Conservation (phyloP, 2,113 vertebrate species). For the Phylloscopus trochilus region DNA sequence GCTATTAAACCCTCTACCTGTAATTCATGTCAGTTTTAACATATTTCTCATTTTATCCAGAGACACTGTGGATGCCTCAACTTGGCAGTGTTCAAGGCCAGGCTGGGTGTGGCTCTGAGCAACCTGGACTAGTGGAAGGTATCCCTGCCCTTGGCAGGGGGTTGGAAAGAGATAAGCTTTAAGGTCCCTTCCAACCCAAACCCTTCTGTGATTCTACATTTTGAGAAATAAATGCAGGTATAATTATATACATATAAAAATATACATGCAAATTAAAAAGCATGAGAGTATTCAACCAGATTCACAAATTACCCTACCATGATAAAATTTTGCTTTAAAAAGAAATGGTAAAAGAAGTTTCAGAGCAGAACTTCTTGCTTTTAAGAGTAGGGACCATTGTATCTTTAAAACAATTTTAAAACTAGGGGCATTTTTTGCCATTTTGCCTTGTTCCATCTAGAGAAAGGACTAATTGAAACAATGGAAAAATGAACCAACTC, state of each 20-base stretch:
- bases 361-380: not conserved
- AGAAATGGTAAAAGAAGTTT: not conserved
- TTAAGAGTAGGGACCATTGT: not conserved
- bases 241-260: not conserved
- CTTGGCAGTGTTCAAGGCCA: not conserved
- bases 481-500: not conserved
- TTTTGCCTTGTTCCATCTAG: not conserved
- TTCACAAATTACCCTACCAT: not conserved
- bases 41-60: not conserved
- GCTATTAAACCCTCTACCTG: not conserved
- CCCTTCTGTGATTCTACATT: not conserved
- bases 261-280: not conserved
- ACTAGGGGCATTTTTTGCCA: not conserved
- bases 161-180: not conserved
- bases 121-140: too few relatives aligned
- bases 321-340: not conserved
- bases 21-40: not conserved
- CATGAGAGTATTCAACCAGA: not conserved
- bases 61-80: not conserved
- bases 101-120: not conserved
- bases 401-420: not conserved
- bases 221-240: not conserved
- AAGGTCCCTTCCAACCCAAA: not conserved
- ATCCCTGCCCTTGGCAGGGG: not conserved
- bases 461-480: not conserved